These are phyloP conservation scores for Eupithecia pulchellata DNA, from an alignment of 2,888 invertebrate genomes.

Conservation along the genomic window DNA sequence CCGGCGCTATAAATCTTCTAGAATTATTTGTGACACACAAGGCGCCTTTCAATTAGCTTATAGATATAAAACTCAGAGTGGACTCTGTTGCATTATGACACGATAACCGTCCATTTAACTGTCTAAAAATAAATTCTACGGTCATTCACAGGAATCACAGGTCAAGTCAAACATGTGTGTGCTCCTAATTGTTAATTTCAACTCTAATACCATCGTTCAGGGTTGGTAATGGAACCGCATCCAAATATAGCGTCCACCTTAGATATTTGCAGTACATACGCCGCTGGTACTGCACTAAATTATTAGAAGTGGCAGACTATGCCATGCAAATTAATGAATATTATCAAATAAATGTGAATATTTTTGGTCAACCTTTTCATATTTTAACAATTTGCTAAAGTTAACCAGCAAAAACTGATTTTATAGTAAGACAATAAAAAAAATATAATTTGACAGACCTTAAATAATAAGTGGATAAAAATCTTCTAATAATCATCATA, in stretches of 20 bases:
- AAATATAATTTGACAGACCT: too few relatives aligned
- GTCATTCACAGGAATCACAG: slow-evolving; percentile 49
- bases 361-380: background rate
- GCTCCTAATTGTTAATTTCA: slow-evolving; percentile 14
- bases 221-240: slow-evolving; percentile 22
- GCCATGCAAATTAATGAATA: background rate
- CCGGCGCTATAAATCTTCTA: slow-evolving; percentile 52
- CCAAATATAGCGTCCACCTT: slow-evolving; percentile 14
- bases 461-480: too few relatives aligned
- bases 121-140: slow-evolving; percentile 49
- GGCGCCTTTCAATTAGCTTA: slow-evolving; percentile 50
- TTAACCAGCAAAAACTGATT: background rate
- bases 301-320: slow-evolving; percentile 23
- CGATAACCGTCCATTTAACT: slow-evolving; percentile 47
- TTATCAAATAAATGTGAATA: background rate
- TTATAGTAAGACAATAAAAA: background rate
- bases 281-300: slow-evolving; percentile 21
- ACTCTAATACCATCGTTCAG: slow-evolving; percentile 16
- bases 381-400: background rate
- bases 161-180: slow-evolving; percentile 45
- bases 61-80: slow-evolving; percentile 31
- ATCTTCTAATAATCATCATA: too few relatives aligned
- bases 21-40: slow-evolving; percentile 53
- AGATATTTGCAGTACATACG: slow-evolving; percentile 24
- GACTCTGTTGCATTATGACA: slow-evolving; percentile 43